Conservation (phyloP, 2,888 invertebrate species). For the Podotricha telesiphe region DNA sequence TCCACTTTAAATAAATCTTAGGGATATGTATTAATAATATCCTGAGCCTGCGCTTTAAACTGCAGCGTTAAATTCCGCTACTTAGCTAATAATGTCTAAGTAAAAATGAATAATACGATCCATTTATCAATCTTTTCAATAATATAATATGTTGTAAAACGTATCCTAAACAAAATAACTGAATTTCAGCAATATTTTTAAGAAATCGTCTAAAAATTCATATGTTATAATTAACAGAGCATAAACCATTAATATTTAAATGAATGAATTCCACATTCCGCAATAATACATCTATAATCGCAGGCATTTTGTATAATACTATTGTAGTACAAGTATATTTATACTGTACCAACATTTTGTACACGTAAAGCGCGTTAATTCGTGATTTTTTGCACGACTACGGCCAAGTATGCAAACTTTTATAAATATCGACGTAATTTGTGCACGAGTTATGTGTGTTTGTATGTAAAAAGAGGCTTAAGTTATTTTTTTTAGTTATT, state of each 20-base stretch:
- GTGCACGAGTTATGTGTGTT: background rate
- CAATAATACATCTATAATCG: background rate
- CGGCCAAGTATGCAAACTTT: conserved; percentile 57
- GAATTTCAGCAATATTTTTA: too few relatives aligned
- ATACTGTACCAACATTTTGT: conserved; percentile 30
- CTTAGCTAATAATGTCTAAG: background rate
- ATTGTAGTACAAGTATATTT: background rate
- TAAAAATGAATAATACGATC: background rate
- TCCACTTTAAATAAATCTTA: too few relatives aligned
- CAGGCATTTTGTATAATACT: conserved; percentile 1
- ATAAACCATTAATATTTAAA: background rate
- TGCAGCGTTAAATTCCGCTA: background rate
- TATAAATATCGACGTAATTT: conserved; percentile 3
- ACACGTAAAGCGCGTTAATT: conserved; percentile 46
- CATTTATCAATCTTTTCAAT: background rate
- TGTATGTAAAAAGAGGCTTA: background rate
- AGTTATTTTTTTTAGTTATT: background rate
- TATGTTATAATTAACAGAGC: conserved; percentile 12
- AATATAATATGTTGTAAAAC: background rate
- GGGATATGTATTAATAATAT: background rate
- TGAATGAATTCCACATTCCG: background rate
- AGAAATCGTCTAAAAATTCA: background rate
- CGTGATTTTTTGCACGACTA: conserved; percentile 71
- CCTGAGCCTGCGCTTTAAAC: background rate
- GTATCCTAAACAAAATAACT: background rate